Base-by-base conservation (phyloP, 1,140 invertebrate genomes). In the Aculops lycopersici region DNA sequence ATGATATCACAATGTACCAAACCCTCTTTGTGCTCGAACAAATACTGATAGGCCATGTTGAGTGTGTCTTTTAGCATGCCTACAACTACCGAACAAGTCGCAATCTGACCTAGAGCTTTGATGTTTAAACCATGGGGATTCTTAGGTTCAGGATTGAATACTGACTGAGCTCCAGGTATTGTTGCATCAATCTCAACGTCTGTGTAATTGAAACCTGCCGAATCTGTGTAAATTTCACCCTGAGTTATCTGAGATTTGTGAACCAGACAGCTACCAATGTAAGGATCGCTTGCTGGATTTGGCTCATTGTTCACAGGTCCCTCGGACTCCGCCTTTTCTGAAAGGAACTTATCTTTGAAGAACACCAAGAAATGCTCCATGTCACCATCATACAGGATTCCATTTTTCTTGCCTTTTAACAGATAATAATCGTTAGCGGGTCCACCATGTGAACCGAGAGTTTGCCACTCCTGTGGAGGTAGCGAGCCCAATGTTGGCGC, bases 341-440 rank as follows among this genome's bases (percentile, higher is more conserved):
- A 8, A 20, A 41, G 42, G 17, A 42, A 38, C 2, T 17, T 15
- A 8, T 43, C 39, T 38, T 19, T 18, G 18, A n/a, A 20, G 24
- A 47, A 46, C 12, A 47, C 21, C 4, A 46, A 2, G 41, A 45
- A 47, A 36, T 45, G 40, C 31, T 40, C 39, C 8, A 31, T 31
- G 31, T 45, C 42, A 36, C 39, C 16, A 17, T 36, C 40, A n/a
- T 44, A 31, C 4, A 45, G 16, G 13, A 47, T 42, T 3, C 35
- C 16, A 24, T 21, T 35, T 19, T 47, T 47, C 38, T 18, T n/a
- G 16, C 45, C 45, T 3, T 13, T 20, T 12, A 47, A 20, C n/a
- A 46, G 17, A 43, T 43, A 47, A 3, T 8, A 31, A 17, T 48
- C 17, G 12, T 15, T 16, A 20, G 41, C 43, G 21, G 38, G 1